phyloP scores from a whole-genome alignment of 2,113 vertebrate species.

The Cheilinus undulatus region DNA sequence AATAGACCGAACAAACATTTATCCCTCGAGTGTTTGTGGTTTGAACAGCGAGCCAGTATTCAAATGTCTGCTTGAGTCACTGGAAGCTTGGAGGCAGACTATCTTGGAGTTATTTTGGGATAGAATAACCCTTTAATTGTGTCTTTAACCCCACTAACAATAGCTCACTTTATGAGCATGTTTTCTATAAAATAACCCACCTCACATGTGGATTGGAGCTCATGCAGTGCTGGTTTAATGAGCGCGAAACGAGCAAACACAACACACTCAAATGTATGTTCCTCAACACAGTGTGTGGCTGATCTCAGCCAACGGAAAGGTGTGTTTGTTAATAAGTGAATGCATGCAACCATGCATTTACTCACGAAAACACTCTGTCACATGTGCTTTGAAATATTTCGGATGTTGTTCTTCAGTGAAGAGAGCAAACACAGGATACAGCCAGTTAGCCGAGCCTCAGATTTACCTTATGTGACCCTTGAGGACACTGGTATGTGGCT shows the following conservation, averaged over 20 bases:
- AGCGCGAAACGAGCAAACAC: constrained; percentile 39
- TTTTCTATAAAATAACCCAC: constrained; percentile 68
- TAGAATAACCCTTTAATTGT: constrained; percentile 66
- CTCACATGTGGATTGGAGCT: constrained; percentile 50
- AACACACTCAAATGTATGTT: constrained; percentile 22
- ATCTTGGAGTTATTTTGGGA: constrained; percentile 62
- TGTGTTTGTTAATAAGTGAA: constrained; percentile 22
- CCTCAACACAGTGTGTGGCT: constrained; percentile 38
- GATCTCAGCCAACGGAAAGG: constrained; percentile 47
- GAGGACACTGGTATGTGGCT: constrained; percentile 63
- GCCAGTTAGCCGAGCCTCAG: constrained; percentile 12
- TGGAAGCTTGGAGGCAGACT: constrained; percentile 44
- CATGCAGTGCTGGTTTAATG: constrained; percentile 63
- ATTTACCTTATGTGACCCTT: constrained; percentile 48
- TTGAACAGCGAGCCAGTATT: constrained; percentile 40
- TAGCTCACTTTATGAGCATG: constrained; percentile 70
- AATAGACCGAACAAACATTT: constrained; percentile 48
- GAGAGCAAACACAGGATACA: constrained; percentile 26
- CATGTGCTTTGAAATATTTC: neutral
- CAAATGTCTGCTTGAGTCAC: constrained; percentile 55
- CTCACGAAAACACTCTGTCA: constrained; percentile 5
- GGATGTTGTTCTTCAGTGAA: constrained; percentile 23
- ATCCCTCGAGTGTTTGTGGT: constrained; percentile 53
- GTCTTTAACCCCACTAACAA: constrained; percentile 61
- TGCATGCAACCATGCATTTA: constrained; percentile 23